Percentiles rank a stretch among this genome's conserved stretches.
phyloP scores from a whole-genome alignment of 2,113 vertebrate genomes.

The Periophthalmodon schlosseri region DNA sequence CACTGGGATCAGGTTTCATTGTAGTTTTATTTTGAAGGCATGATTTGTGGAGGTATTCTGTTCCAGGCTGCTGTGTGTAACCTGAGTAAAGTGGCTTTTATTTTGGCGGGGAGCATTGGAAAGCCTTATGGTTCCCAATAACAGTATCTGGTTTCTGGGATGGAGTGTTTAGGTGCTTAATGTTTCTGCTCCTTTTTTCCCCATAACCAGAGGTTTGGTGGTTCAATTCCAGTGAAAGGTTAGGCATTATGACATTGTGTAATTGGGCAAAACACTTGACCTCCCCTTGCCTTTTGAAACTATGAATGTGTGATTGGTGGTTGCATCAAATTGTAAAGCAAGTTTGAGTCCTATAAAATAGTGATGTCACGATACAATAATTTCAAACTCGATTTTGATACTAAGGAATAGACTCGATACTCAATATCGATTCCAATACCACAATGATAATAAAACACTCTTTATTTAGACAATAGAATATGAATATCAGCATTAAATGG shows the following conservation, averaged over 20 bases:
- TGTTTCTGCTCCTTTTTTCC: background rate
- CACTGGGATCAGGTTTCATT: background rate
- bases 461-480: no score
- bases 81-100: slow-evolving; percentile 14
- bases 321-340: no score
- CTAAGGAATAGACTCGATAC: no score
- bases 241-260: background rate
- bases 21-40: slow-evolving; percentile 10
- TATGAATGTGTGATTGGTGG: no score
- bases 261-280: background rate
- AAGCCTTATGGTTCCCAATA: slow-evolving; percentile 16
- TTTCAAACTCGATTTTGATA: no score
- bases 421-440: no score
- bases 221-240: background rate
- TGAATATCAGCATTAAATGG: no score
- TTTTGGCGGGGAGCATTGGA: slow-evolving; percentile 25
- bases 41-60: slow-evolving; percentile 8
- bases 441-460: no score
- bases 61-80: slow-evolving; percentile 13
- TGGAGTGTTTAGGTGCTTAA: slow-evolving; percentile 17
- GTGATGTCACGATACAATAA: no score
- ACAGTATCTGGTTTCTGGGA: slow-evolving; percentile 16
- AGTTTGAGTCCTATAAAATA: no score
- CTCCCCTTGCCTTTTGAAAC: no score
- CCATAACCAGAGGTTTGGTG: background rate